Evolutionary conservation across 2,113 vertebrate species (phyloP).

Genomic region (Gnathonemus longibarbis): DNA sequence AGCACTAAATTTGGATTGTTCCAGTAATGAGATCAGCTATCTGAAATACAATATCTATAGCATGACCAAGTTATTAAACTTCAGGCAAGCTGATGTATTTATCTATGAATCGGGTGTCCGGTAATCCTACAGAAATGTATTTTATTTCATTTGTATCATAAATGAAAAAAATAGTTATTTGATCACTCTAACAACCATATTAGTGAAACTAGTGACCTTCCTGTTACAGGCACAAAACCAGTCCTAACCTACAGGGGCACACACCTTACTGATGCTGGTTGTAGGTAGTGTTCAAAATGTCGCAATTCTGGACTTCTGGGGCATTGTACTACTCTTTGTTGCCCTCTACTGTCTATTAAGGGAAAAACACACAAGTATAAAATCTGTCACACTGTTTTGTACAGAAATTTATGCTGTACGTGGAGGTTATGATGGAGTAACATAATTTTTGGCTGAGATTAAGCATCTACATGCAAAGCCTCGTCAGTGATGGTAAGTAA

Average conservation of each 20-base stretch:
- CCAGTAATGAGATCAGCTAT: neutral
- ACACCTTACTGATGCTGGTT: neutral
- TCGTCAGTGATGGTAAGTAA: neutral
- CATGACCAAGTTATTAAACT: neutral
- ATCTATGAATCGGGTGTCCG: neutral
- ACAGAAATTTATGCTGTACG: neutral
- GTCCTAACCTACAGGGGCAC: neutral
- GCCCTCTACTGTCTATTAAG: neutral
- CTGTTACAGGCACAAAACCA: neutral
- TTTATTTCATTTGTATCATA: neutral
- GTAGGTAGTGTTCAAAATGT: neutral
- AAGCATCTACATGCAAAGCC: neutral
- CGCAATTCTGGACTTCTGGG: neutral
- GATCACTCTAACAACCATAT: neutral
- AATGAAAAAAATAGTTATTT: neutral
- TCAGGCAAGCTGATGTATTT: neutral
- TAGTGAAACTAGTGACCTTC: neutral
- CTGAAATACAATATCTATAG: neutral
- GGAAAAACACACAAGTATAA: neutral
- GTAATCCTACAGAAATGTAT: neutral
- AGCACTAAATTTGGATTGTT: neutral
- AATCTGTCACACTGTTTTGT: neutral
- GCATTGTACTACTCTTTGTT: neutral
- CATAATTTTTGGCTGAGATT: neutral
- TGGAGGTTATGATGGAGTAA: neutral